These are phyloP conservation scores for Campoplex capitator DNA, from an alignment of 2,888 invertebrate species.

Conservation along the genomic window DNA sequence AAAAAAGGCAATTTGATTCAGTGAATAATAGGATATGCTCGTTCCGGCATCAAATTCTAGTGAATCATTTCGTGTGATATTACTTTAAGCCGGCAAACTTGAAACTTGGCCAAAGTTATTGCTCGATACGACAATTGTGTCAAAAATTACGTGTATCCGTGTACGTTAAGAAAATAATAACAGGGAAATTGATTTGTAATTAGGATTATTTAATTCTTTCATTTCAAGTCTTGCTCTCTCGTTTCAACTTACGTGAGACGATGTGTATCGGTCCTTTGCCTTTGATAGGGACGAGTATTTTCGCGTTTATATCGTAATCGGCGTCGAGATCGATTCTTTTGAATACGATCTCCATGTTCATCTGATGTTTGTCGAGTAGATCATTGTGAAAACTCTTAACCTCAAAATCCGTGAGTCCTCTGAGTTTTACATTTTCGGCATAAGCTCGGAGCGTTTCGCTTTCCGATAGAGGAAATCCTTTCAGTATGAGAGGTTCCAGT, in stretches of 20 bases:
- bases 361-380: constrained; percentile 62
- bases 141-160: neutral
- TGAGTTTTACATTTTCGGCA: constrained; percentile 74
- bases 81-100: neutral
- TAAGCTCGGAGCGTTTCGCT: constrained; percentile 73
- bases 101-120: neutral
- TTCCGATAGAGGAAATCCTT: constrained; percentile 74
- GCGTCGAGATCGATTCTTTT: constrained; percentile 71
- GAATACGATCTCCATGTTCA: constrained; percentile 70
- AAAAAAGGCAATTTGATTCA: too few species aligned
- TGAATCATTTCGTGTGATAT: too few species aligned
- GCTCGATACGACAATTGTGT: neutral
- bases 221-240: neutral
- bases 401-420: constrained; percentile 73
- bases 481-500: constrained; percentile 77
- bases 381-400: constrained; percentile 70
- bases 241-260: constrained; percentile 70
- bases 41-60: too few species aligned
- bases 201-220: neutral
- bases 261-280: constrained; percentile 77
- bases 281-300: constrained; percentile 77
- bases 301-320: constrained; percentile 77
- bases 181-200: neutral
- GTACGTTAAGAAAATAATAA: neutral
- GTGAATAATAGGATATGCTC: too few species aligned